These are phyloP conservation scores for Penaeus monodon DNA, from an alignment of 2,888 invertebrate genomes.

Conservation along the genomic window DNA sequence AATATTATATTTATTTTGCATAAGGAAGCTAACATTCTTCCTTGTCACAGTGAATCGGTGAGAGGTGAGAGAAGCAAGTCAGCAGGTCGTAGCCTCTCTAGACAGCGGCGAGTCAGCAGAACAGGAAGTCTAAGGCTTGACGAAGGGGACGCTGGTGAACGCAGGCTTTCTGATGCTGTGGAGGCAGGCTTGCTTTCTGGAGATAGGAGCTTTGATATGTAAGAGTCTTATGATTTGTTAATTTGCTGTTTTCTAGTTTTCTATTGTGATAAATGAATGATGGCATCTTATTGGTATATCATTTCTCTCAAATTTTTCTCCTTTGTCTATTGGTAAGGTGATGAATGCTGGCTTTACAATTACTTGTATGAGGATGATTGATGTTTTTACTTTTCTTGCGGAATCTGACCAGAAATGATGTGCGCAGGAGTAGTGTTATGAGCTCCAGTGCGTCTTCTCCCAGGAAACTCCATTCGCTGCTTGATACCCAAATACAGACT, in stretches of 20 bases:
- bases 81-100: slow-evolving; percentile 5
- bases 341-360: no score
- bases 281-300: no score
- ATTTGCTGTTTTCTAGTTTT: no score
- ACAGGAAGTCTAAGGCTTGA: background rate
- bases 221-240: background rate
- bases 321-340: no score
- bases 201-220: background rate
- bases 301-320: no score
- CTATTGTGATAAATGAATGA: background rate
- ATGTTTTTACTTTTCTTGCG: background rate
- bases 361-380: background rate
- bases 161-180: background rate
- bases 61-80: slow-evolving; percentile 34
- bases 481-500: slow-evolving; percentile 31
- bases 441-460: slow-evolving; percentile 14
- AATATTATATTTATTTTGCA: no score
- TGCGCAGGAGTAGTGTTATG: slow-evolving; percentile 10
- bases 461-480: slow-evolving; percentile 25
- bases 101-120: slow-evolving; percentile 3
- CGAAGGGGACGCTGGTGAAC: background rate
- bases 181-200: background rate
- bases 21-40: no score
- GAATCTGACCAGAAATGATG: background rate
- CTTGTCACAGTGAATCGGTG: no score